A percentile compares a stretch with the other conserved stretches of the same genome.
Conservation (phyloP, 2,113 vertebrate genomes). For the Prietella phreatophila region DNA sequence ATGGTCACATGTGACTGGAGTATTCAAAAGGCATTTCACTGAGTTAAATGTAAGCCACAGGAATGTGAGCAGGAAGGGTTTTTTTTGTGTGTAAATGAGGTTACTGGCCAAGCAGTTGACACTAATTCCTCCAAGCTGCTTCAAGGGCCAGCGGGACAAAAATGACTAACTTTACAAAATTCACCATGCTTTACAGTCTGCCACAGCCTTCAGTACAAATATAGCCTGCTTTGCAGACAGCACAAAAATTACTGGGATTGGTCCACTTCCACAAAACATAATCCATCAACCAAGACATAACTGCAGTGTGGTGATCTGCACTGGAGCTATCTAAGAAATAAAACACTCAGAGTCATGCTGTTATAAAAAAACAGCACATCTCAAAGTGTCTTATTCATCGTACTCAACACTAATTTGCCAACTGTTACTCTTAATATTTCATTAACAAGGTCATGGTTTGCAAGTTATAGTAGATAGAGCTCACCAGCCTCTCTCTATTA, state of each 20-base stretch:
- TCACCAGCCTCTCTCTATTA: neutral
- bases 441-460: neutral
- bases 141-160: neutral
- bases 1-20: neutral
- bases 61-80: slow-evolving; percentile 15
- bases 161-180: neutral
- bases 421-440: neutral
- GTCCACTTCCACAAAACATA: neutral
- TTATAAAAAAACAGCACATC: neutral
- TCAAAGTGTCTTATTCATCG: neutral
- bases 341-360: neutral
- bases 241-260: too few species aligned
- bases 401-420: neutral
- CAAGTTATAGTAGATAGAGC: neutral
- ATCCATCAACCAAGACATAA: neutral
- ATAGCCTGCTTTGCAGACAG: neutral
- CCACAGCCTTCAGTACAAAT: neutral
- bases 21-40: neutral
- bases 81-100: neutral
- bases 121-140: neutral
- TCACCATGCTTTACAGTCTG: neutral
- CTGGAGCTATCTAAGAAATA: neutral
- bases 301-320: neutral
- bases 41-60: slow-evolving; percentile 4
- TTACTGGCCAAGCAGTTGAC: neutral